Evolutionary conservation across 2,888 invertebrate species (phyloP), one percentile per base, ranked within the genome.

Genomic region (Octonoba sinensis): DNA sequence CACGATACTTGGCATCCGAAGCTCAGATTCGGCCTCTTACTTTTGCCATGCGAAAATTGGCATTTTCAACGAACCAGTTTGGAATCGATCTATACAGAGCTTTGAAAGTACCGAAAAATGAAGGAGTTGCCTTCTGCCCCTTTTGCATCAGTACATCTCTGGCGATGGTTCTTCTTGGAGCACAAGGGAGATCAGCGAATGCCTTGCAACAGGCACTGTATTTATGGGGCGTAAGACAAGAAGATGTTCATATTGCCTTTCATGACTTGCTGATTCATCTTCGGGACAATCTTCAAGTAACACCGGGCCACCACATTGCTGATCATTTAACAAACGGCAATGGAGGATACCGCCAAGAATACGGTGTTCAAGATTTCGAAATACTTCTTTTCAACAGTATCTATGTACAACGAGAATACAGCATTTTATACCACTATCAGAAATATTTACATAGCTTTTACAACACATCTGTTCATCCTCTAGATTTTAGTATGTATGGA

Each of bases 1-100:
- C 60, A 4, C 74, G 65, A 24, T 82, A 70, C 46, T 22, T 74
- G 2, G 60, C 74, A 1, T 54, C 71, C 16, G 76, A 76, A 36
- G 60, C 82, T 15, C 82, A 82, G 76, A 54, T 82, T 47, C 57
- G 82, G 18, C 82, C 82, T n/a, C 75, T 76, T 22, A 82, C 85
- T 3, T 86, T 85, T 70, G 85, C 85, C 4, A 85, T 86, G 85
- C 20, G 86, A 16, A 86, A 85, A 62, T 73, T 86, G 13, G 85
- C 86, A 8, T 83, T 83, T 47, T 85, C 86, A 1, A 85, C 85
- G n/a, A 86, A 86, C 70, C 86, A 86, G 62, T 85, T 86, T 47
- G 86, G 86, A 15, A 73, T 86, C 13, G 86, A 86, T 79, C 67
- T 86, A 13, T 82, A 85, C 46, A 74, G 86, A 54, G 84, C 86